phyloP scores from a whole-genome alignment of 2,113 vertebrate species.

The Anser cygnoides region DNA sequence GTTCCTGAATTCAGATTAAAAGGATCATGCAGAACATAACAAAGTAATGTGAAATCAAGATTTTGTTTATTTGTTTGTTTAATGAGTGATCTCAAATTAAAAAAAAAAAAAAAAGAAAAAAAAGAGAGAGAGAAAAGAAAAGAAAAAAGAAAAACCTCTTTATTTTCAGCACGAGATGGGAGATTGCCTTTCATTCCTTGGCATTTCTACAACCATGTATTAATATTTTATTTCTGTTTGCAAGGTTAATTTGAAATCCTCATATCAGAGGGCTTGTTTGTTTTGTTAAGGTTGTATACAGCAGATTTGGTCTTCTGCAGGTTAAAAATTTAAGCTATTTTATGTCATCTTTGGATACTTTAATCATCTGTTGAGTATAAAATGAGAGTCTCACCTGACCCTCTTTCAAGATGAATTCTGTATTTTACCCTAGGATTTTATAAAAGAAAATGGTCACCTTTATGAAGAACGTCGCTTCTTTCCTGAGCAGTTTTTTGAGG shows the following conservation, averaged over 20 bases:
- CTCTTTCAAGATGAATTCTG: not conserved
- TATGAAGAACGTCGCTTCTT: slow-evolving; percentile 68
- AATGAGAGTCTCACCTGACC: not conserved
- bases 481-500: slow-evolving; percentile 80
- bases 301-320: not conserved
- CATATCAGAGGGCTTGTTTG: not conserved
- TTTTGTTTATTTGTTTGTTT: not conserved
- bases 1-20: not conserved
- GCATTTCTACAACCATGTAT: not conserved
- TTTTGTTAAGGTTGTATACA: not conserved
- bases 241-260: slow-evolving; percentile 14
- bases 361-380: not conserved
- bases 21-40: not conserved
- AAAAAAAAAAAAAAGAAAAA: not conserved
- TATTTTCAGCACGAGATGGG: not conserved
- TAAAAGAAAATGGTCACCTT: slow-evolving; percentile 72
- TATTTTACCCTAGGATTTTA: slow-evolving; percentile 70
- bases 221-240: slow-evolving; percentile 35
- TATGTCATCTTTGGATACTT: not conserved
- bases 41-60: not conserved
- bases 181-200: not conserved
- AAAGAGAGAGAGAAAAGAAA: no score
- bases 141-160: not conserved
- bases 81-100: not conserved
- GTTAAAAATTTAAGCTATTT: not conserved